A percentile compares a stretch with the other conserved stretches of the same genome.
phyloP scores from a whole-genome alignment of 37 sponge, comb jelly and placozoan genomes.

The Trichoplax adhaerens region DNA sequence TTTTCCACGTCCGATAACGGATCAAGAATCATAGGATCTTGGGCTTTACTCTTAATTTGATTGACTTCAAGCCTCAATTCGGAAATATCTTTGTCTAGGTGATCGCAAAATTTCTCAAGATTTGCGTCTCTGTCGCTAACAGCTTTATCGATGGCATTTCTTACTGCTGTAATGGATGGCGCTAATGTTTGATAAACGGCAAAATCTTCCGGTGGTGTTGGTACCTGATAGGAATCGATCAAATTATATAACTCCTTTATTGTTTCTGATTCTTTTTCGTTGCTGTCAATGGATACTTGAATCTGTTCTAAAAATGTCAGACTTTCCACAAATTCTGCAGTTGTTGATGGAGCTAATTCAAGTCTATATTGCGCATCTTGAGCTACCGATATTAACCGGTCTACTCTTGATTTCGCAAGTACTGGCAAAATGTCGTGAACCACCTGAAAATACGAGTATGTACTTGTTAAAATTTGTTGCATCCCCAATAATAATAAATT shows the following conservation, averaged over 20 bases:
- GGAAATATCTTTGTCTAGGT: conserved; percentile 79
- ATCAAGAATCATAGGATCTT: conserved; percentile 68
- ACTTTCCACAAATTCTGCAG: conserved; percentile 73
- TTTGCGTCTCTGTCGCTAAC: conserved; percentile 75
- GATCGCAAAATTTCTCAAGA: conserved; percentile 62
- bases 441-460: conserved; percentile 16
- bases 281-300: conserved; percentile 7
- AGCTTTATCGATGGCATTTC: conserved; percentile 68
- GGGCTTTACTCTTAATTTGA: neutral
- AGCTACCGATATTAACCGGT: conserved; percentile 48
- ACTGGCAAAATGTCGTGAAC: conserved; percentile 65
- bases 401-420: conserved; percentile 59
- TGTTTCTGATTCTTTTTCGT: conserved; percentile 55
- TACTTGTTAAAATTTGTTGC: neutral
- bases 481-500: neutral
- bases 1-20: conserved; percentile 39
- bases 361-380: conserved; percentile 72
- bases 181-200: conserved; percentile 79
- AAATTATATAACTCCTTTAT: conserved; percentile 79
- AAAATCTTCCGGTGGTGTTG: conserved; percentile 76
- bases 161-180: conserved; percentile 52
- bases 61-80: conserved; percentile 47
- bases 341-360: conserved; percentile 62
- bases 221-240: conserved; percentile 78
- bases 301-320: conserved; percentile 76